Conservation (phyloP, 92 coral and sea anemone species). For the Bergia puertoricense region DNA sequence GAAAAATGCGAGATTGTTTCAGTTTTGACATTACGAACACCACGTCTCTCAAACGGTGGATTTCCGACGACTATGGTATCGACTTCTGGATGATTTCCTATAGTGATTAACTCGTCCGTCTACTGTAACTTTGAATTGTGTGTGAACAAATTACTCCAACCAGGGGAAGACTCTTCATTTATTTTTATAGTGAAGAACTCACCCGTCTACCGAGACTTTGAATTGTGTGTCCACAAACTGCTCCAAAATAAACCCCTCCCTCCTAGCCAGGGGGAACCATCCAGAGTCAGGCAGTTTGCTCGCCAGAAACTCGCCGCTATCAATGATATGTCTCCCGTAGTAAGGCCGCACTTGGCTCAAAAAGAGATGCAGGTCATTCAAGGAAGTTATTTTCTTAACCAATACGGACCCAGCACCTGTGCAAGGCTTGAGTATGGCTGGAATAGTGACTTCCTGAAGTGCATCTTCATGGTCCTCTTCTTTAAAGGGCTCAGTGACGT, state of each 20-base stretch:
- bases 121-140: too few species aligned
- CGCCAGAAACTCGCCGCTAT: background rate
- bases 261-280: background rate
- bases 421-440: background rate
- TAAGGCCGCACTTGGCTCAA: background rate
- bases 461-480: background rate
- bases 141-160: too few species aligned
- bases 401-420: background rate
- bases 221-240: background rate
- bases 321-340: background rate
- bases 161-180: too few species aligned
- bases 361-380: background rate
- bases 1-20: too few species aligned
- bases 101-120: too few species aligned
- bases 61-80: too few species aligned
- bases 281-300: background rate
- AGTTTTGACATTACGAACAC: too few species aligned
- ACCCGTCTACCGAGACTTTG: too few species aligned
- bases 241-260: background rate
- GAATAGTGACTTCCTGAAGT: background rate
- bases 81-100: too few species aligned
- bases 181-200: too few species aligned
- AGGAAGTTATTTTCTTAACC: background rate
- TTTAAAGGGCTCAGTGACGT: background rate
- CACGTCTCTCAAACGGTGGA: too few species aligned